Conservation (phyloP, 2,113 vertebrate species). For the Etia nguti region DNA sequence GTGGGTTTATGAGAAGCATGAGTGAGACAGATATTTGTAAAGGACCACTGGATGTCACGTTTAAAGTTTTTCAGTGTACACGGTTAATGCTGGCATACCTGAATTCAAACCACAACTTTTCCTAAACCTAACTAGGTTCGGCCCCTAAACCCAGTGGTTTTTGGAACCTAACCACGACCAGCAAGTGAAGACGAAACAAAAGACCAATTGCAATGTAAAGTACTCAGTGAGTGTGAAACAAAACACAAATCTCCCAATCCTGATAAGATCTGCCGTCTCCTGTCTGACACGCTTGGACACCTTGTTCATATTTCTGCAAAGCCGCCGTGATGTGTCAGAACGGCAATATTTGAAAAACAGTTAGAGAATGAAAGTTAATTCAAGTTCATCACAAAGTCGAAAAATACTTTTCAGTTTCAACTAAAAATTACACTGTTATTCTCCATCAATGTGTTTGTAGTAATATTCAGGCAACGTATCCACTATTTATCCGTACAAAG, state of each 20-base stretch:
- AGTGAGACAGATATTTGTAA: neutral
- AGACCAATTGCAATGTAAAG: neutral
- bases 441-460: neutral
- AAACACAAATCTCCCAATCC: neutral
- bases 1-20: neutral
- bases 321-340: neutral
- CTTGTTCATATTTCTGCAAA: neutral
- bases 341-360: neutral
- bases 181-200: neutral
- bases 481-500: neutral
- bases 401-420: neutral
- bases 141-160: neutral
- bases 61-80: neutral
- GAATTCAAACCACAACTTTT: neutral
- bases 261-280: neutral
- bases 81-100: rapidly evolving
- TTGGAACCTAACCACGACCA: neutral
- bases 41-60: neutral
- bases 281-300: neutral
- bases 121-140: neutral
- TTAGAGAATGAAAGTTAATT: neutral
- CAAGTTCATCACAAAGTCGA: neutral
- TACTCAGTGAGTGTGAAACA: neutral
- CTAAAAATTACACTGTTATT: neutral
- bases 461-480: neutral